Percentiles rank a stretch among this genome's conserved stretches.
Evolutionary conservation across 2,888 invertebrate genomes (phyloP).

Genomic region (Mesochorus sp.): DNA sequence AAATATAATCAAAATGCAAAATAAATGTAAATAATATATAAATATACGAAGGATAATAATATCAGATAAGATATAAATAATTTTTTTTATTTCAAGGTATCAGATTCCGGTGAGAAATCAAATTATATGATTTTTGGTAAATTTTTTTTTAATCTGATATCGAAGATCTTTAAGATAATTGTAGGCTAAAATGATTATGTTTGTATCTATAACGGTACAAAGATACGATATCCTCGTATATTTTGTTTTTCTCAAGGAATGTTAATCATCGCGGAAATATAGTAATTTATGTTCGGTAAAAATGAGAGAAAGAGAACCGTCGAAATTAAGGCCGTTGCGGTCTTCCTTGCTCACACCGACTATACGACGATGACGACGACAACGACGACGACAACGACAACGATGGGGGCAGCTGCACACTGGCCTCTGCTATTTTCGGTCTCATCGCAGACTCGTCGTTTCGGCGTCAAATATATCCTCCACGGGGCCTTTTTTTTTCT

Average conservation of each 20-base stretch:
- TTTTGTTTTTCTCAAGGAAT: background rate
- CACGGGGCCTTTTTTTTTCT: slow-evolving; percentile 2
- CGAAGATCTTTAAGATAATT: too few species aligned
- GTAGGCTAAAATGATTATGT: too few species aligned
- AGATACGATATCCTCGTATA: background rate
- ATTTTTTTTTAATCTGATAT: too few species aligned
- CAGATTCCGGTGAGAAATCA: too few species aligned
- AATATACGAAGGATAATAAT: too few species aligned
- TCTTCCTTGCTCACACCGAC: slow-evolving; percentile 14
- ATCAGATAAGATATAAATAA: too few species aligned
- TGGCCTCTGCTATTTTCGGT: slow-evolving; percentile 58
- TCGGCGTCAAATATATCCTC: slow-evolving; percentile 49
- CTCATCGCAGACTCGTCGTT: slow-evolving; percentile 49
- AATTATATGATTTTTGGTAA: too few species aligned
- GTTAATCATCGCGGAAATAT: background rate
- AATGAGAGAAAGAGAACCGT: slow-evolving; percentile 1
- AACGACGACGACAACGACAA: slow-evolving; percentile 36
- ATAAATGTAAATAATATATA: too few species aligned
- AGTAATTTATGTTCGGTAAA: background rate
- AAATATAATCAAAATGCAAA: too few species aligned
- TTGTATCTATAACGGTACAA: too few species aligned
- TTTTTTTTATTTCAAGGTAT: too few species aligned
- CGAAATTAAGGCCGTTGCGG: slow-evolving; percentile 40
- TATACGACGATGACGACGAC: slow-evolving; percentile 8
- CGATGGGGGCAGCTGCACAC: slow-evolving; percentile 56